phyloP scores from a whole-genome alignment of 2,113 vertebrate species.

The Phyllostomus hastatus region DNA sequence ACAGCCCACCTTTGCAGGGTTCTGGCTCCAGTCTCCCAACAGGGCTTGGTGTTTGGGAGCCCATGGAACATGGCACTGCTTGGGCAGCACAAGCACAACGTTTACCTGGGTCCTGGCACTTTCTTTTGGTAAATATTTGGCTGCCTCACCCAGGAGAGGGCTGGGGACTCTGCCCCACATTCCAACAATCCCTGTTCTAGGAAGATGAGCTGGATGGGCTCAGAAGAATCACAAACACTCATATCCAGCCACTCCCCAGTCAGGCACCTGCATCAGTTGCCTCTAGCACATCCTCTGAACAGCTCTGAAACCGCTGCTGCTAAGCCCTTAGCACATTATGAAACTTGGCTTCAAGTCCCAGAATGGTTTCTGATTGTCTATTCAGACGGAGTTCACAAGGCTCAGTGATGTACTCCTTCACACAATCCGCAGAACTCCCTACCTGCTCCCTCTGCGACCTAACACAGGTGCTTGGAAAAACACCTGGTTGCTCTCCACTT shows the following conservation, averaged over 20 bases:
- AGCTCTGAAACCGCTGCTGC: background rate
- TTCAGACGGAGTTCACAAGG: background rate
- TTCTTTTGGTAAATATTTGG: slow-evolving; percentile 47
- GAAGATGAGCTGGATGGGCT: background rate
- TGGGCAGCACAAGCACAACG: background rate
- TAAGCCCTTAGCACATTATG: background rate
- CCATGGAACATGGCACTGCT: background rate
- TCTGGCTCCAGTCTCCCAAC: background rate
- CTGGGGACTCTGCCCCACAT: background rate
- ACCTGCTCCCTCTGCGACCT: background rate
- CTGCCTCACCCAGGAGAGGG: background rate
- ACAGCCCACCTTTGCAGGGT: background rate
- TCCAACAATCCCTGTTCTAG: background rate
- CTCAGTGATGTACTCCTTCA: background rate
- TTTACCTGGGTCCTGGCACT: background rate
- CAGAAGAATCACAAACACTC: background rate
- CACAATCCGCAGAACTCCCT: background rate
- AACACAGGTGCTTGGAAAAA: background rate
- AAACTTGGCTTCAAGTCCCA: background rate
- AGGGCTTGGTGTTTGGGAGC: background rate
- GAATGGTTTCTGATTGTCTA: background rate
- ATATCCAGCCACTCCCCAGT: background rate
- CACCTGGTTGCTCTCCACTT: background rate
- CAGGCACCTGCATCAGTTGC: background rate
- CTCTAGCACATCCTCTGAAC: background rate